Evolutionary conservation across 2,888 invertebrate species (phyloP), one percentile per base, ranked within the genome.

Genomic region (Diadegma fenestrale): DNA sequence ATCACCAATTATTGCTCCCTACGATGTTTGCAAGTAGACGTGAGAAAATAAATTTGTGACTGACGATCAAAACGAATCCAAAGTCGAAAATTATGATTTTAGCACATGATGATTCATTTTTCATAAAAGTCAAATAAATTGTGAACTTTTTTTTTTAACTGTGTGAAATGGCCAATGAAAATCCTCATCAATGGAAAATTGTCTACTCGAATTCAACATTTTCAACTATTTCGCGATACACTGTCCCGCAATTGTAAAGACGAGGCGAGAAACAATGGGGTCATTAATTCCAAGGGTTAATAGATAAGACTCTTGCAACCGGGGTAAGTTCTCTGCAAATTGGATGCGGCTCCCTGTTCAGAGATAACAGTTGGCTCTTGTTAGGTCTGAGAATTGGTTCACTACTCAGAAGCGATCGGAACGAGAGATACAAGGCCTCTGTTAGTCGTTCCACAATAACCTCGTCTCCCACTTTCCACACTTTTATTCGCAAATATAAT

Each of bases 381-480:
- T 64, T 37, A n/a, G 19, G n/a, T 64, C 37, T 64, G 37, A 37
- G n/a, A 64, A 37, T 64, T 37, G 64, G 64, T 64, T 64, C 64
- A 64, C 64, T 26, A 14, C 10, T 22, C 19, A 26, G 14, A 58
- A 58, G 58, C 58, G 26, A 58, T 58, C 58, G 1, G 14, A 58
- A 14, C 26, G 26, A 58, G 26, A 58, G 58, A 58, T 58, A 58
- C 58, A 5, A 58, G 26, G 26, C 58, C 58, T 58, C 26, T 26
- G 58, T 1, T 2, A 58, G 58, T 58, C 58, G 58, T 22, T 58
- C 26, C 6, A 14, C 14, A 26, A 58, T 58, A 58, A 12, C 58
- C 58, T 26, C 26, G 12, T 26, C 58, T 58, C 26, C 3, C 26
- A 6, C 26, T 2, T 26, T 58, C 26, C 10, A 1, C 26, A 14